A percentile compares a stretch with the other conserved stretches of the same genome.
Evolutionary conservation across 2,888 invertebrate species (phyloP).

Genomic region (Bombyx huttoni): DNA sequence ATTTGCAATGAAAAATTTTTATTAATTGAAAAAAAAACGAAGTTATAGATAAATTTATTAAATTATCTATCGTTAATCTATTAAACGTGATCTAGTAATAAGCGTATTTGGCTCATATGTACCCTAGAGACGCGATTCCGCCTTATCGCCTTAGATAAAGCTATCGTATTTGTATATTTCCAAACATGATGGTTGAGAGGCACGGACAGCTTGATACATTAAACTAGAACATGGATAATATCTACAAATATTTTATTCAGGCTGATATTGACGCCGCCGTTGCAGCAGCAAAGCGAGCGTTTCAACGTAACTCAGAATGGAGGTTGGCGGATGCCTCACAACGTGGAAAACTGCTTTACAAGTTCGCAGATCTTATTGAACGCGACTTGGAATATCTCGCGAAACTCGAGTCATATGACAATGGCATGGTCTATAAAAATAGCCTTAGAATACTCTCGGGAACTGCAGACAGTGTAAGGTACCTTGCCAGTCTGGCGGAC

Average conservation of each 20-base stretch:
- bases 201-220: too few relatives aligned
- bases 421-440: constrained; percentile 84
- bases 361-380: constrained; percentile 84
- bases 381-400: constrained; percentile 80
- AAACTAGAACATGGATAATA: too few relatives aligned
- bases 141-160: too few relatives aligned
- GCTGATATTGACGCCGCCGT: constrained; percentile 84
- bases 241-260: constrained; percentile 18
- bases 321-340: constrained; percentile 86
- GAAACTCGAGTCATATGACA: constrained; percentile 90
- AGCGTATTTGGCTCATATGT: too few relatives aligned
- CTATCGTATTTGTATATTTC: too few relatives aligned
- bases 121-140: too few relatives aligned
- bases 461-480: constrained; percentile 72
- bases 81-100: too few relatives aligned
- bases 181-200: too few relatives aligned
- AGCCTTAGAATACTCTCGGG: constrained; percentile 69
- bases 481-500: constrained; percentile 90
- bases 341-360: constrained; percentile 79
- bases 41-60: too few relatives aligned
- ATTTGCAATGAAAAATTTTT: too few relatives aligned
- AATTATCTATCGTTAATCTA: too few relatives aligned
- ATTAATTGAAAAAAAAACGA: too few relatives aligned
- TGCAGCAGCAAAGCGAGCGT: constrained; percentile 80
- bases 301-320: constrained; percentile 80